phyloP scores from a whole-genome alignment of 1,140 invertebrate genomes.

The Mycetomoellerius zeteki region DNA sequence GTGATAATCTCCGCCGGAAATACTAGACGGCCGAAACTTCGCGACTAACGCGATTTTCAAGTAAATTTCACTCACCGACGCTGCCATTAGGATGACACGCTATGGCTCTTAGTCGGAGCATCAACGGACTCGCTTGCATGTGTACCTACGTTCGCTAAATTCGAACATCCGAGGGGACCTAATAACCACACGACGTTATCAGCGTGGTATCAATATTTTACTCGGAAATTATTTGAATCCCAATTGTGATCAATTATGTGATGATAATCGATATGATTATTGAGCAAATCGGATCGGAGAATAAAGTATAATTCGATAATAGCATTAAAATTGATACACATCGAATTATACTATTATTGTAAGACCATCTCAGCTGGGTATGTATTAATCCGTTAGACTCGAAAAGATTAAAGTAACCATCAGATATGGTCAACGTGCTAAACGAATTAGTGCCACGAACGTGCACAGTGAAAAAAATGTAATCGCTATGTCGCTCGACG shows the following conservation, averaged over 20 bases:
- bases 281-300: background rate
- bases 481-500: background rate
- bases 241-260: background rate
- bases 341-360: slow-evolving; percentile 3
- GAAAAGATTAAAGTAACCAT: background rate
- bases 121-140: slow-evolving; percentile 51
- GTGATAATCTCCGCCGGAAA: slow-evolving; percentile 63
- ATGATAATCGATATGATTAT: background rate
- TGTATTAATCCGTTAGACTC: background rate
- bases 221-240: slow-evolving; percentile 25
- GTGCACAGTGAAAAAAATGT: background rate
- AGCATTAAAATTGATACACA: slow-evolving; percentile 9
- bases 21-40: slow-evolving; percentile 74
- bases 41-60: slow-evolving; percentile 78
- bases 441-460: background rate
- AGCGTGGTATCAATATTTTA: slow-evolving; percentile 23
- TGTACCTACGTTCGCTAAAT: slow-evolving; percentile 34
- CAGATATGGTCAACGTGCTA: background rate
- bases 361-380: background rate
- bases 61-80: slow-evolving; percentile 77
- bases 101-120: slow-evolving; percentile 78
- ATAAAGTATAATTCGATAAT: slow-evolving; percentile 15
- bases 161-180: background rate
- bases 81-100: slow-evolving; percentile 79
- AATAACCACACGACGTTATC: background rate